phyloP scores from a whole-genome alignment of 2,797 vertebrate species.

The Natrix natrix region DNA sequence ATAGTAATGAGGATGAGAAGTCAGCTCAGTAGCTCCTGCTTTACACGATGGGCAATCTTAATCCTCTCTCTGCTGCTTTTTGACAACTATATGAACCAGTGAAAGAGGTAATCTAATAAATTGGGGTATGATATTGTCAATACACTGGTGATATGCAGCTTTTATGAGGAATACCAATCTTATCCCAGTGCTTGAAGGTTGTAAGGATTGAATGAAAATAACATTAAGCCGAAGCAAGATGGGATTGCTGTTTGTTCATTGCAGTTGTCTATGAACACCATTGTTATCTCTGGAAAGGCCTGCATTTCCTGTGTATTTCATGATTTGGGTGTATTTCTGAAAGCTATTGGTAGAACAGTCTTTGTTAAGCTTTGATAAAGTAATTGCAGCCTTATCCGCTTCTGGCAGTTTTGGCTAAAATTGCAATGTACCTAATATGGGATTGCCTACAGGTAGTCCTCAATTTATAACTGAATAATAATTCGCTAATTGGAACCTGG shows the following conservation, averaged over 20 bases:
- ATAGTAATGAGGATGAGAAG: background rate
- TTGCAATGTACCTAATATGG: background rate
- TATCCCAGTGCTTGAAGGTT: background rate
- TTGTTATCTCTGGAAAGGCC: background rate
- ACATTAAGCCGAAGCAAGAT: background rate
- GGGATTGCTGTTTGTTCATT: background rate
- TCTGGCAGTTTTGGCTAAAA: background rate
- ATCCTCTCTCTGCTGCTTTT: no score
- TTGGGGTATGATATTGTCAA: background rate
- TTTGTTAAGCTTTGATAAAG: background rate
- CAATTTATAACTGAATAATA: no score
- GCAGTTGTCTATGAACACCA: background rate
- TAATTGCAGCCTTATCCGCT: background rate
- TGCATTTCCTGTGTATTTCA: background rate
- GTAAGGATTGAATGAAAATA: background rate
- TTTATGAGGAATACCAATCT: background rate
- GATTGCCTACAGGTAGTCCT: background rate
- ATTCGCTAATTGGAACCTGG: no score
- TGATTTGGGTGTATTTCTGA: background rate
- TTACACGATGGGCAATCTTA: background rate
- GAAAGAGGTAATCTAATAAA: background rate
- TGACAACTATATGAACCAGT: no score
- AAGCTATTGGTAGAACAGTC: background rate
- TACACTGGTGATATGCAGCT: background rate
- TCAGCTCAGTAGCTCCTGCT: background rate